Base-by-base conservation (phyloP, 2,888 invertebrate species). In the Cataglyphis livida region DNA sequence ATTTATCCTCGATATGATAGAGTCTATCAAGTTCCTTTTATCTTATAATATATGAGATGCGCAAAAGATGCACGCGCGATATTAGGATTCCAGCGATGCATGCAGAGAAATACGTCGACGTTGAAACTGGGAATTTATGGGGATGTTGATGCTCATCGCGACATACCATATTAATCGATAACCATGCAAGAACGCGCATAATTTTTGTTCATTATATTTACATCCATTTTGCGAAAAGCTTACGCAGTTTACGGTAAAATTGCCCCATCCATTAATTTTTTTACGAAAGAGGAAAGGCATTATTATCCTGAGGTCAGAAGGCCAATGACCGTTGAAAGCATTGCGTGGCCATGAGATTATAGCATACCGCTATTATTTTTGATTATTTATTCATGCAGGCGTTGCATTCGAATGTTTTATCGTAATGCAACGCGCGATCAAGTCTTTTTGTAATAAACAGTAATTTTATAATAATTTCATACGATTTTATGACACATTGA, bases 331-430 rank as follows among this genome's bases (percentile, higher is more conserved):
- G 35, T 12, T 71, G 21, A 44, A 73, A 70, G 59, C 73, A 59
- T 78, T 59, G 78, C 73, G 57, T 59, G 73, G 78, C 35, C 44
- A 44, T 73, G 28, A 57, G 78, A 78, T 79, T 79, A 59, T 48
- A 38, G 57, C 32, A 71, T 21, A 21, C 70, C 41, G 21, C 57
- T 44, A 71, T 62, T 70, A 57, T 78, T 78, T 78, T 78, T 32
- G 70, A 78, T 78, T 78, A 78, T 70, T 70, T 78, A 78, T 78
- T 78, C 73, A 78, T 78, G 73, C 73, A 66, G 59, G 41, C 73
- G 18, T 57, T 18, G 41, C 57, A 44, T 57, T 78, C 78, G 44
- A 78, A 78, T 28, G 21, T 70, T 71, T 57, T 57, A 57, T 21
- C 38, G 18, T 78, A 78, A 71, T 71, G 32, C 41, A 57, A 41